Percentiles rank a stretch among this genome's conserved stretches.
These are phyloP conservation scores for Ophion obscuratus DNA, from an alignment of 2,888 invertebrate species.

Conservation along the genomic window DNA sequence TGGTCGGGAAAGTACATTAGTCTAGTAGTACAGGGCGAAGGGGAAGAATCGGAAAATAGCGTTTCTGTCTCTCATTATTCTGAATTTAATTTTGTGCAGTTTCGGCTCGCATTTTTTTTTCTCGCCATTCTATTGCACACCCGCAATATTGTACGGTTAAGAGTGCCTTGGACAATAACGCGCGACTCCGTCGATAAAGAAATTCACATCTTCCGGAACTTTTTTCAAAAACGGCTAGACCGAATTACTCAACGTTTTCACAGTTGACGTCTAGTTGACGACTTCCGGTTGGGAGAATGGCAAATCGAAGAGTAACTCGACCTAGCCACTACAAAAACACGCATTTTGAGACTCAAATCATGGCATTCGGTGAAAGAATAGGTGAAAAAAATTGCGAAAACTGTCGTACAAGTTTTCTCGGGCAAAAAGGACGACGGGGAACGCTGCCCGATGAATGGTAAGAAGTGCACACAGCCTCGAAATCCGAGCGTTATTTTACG, in stretches of 20 bases:
- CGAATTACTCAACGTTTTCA: too few relatives aligned
- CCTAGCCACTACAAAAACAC: not conserved
- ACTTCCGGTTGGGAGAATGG: too few relatives aligned
- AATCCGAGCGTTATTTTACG: slow-evolving; percentile 60
- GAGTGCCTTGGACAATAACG: too few relatives aligned
- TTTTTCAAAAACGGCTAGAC: too few relatives aligned
- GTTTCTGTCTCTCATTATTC: not conserved
- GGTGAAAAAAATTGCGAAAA: not conserved
- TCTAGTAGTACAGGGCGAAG: slow-evolving; percentile 15
- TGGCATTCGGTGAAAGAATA: not conserved
- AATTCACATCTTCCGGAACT: too few relatives aligned
- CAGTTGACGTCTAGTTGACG: too few relatives aligned
- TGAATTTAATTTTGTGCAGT: not conserved
- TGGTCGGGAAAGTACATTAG: slow-evolving; percentile 57
- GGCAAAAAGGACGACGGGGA: not conserved
- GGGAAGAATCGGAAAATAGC: too few relatives aligned
- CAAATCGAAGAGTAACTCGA: too few relatives aligned
- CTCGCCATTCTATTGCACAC: too few relatives aligned
- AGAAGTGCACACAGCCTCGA: not conserved
- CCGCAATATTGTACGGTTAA: too few relatives aligned
- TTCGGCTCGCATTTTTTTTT: not conserved
- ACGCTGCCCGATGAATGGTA: not conserved
- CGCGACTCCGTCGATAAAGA: too few relatives aligned
- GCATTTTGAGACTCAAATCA: not conserved
- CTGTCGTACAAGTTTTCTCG: not conserved